Evolutionary conservation across 1,140 invertebrate genomes (phyloP).

Genomic region (Eurosta solidaginis): DNA sequence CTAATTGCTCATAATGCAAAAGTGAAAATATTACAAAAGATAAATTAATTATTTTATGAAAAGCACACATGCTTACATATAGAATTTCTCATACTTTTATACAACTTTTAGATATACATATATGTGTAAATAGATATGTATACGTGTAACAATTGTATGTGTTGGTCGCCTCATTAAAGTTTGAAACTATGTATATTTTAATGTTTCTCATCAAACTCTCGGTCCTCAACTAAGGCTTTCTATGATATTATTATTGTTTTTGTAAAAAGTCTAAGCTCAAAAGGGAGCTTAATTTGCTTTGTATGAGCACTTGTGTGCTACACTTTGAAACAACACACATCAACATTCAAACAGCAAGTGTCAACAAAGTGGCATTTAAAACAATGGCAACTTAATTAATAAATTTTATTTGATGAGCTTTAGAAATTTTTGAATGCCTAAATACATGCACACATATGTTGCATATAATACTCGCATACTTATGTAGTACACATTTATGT

Average conservation of each 20-base stretch:
- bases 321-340: not conserved
- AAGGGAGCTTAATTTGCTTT: no score
- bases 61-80: not conserved
- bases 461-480: not conserved
- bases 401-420: constrained; percentile 23
- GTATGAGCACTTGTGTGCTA: no score
- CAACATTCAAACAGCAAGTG: not conserved
- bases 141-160: no score
- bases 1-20: not conserved
- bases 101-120: no score
- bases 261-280: no score
- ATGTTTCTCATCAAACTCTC: not conserved
- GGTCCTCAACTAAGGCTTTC: no score
- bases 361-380: not conserved
- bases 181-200: no score
- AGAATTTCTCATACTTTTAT: not conserved
- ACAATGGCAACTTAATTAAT: constrained; percentile 26
- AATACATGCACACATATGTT: not conserved
- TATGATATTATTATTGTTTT: no score
- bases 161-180: no score
- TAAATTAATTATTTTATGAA: not conserved
- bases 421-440: not conserved
- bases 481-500: not conserved
- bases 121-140: not conserved
- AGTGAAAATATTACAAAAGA: not conserved